Base-by-base conservation (phyloP, 1,140 invertebrate genomes). In the Musca vetustissima region DNA sequence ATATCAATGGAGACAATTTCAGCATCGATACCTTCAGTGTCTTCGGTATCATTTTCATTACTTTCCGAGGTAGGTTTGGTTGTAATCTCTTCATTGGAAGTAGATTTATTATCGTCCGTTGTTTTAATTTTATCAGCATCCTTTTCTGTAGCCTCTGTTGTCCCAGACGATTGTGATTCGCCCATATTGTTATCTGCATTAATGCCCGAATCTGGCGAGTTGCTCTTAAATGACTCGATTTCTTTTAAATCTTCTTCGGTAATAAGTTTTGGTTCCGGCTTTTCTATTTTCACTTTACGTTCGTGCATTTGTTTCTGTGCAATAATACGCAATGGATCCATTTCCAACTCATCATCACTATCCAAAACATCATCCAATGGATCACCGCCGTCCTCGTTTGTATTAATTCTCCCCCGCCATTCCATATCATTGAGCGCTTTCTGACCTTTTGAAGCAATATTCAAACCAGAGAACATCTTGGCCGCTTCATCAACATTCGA, bases 301-400 rank as follows among this genome's bases (percentile, higher is more conserved):
- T 88, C 86, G 67, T 87, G 84, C 68, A 83, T 78, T 67, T 85
- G 87, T 52, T 78, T 86, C 74, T 90, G 86, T 48, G 88, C 89
- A 32, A 92, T 79, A 72, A 92, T 87, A 72, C 86, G 87, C 68
- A 91, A 75, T 0, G 89, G 86, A 83, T 91, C 87, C 70, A 86
- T 85, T 59, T 89, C 88, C 43, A 85, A 83, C 74, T 88, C 87
- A 76, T 89, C 88, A 74, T 90, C 89, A 19, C 88, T 89, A 72
- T 90, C 88, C 19, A 89, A 72, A 69, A 87, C 81, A 55, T 80
- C 73, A 4, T 75, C 69, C 9, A 69, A 66, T n/a, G 78, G 76
- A 57, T 81, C 72, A 2, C 13, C 13, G 66, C 75, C 76, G 13
- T 74, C 73, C 4, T 52, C 15, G 25, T 14, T 2, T 4, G 15